Evolutionary conservation across 1,140 invertebrate species (phyloP), one percentile per base, ranked within the genome.

Genomic region (Bombus waltoni): DNA sequence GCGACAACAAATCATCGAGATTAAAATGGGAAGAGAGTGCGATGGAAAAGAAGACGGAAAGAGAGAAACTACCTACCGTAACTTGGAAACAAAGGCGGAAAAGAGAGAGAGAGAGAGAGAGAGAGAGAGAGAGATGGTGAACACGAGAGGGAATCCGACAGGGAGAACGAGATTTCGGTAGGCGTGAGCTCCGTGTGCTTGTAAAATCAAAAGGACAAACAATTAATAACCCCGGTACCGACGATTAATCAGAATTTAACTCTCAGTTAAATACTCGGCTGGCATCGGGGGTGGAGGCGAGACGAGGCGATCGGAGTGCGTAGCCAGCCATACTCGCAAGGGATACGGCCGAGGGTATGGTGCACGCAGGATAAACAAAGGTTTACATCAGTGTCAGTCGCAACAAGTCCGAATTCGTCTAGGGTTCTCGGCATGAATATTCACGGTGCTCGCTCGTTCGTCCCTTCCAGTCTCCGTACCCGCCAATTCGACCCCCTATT

Each of bases 341-440:
- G 85, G 72, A 44, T 80, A 86, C 38, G 74, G 68, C 68, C 71
- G 83, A 84, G 81, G 65, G 85, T 73, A 75, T 38, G 83, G 83
- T 83, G 88, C 86, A 86, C 87, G 86, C 84, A 88, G 88, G 88
- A 90, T 92, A 94, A 93, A 95, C 95, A 95, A 95, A 95, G 94
- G 93, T 95, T 94, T 94, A 94, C 94, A 93, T 95, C 94, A 95
- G 94, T 95, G 95, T 95, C 95, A 95, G 94, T 95, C 93, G 94
- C 95, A 95, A 95, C 94, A 94, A 95, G 95, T 95, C 94, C 93
- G 94, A 95, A 94, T 95, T 94, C 92, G 89, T 92, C 92, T 91
- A 89, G 87, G 89, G 92, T 90, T 91, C 91, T 90, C 90, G 88
- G 91, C 92, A 94, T 95, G 95, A 95, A 95, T 95, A 95, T 95